phyloP scores from a whole-genome alignment of 2,888 invertebrate genomes.

The Trypoxylon attenuatum region DNA sequence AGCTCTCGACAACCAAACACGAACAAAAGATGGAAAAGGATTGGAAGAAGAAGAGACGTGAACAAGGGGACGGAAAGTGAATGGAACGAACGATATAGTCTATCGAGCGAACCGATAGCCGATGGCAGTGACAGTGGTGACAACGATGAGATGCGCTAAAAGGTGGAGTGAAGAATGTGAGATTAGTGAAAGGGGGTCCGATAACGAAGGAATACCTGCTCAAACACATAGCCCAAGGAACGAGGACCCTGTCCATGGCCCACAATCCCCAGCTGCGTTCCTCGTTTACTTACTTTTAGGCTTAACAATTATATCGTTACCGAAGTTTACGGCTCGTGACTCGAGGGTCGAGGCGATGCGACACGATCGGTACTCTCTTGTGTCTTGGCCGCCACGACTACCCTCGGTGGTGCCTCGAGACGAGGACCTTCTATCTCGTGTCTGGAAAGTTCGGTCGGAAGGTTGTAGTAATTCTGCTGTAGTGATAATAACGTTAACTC shows the following conservation, averaged over 20 bases:
- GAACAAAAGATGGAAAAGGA: not conserved
- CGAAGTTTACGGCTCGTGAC: slow-evolving; percentile 20
- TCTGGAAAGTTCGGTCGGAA: slow-evolving; percentile 29
- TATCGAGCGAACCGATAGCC: too few species aligned
- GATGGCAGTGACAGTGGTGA: too few species aligned
- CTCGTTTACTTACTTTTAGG: slow-evolving; percentile 32
- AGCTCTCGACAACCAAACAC: too few species aligned
- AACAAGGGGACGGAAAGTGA: not conserved
- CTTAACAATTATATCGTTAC: slow-evolving; percentile 39
- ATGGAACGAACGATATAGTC: not conserved
- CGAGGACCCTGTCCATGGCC: not conserved
- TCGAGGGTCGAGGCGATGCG: too few species aligned
- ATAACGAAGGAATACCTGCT: slow-evolving; percentile 56
- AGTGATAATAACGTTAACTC: slow-evolving; percentile 57
- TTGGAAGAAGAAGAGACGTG: too few species aligned
- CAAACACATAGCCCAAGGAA: slow-evolving; percentile 30
- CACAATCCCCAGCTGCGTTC: not conserved
- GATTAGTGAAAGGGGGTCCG: too few species aligned
- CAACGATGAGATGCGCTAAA: too few species aligned
- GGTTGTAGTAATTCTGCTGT: slow-evolving; percentile 51
- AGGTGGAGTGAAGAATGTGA: too few species aligned
- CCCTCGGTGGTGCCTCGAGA: too few species aligned
- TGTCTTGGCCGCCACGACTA: too few species aligned
- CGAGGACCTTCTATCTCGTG: slow-evolving; percentile 17
- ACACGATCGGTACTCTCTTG: too few species aligned